Base-by-base conservation (phyloP, 2,113 vertebrate genomes). In the Entelurus aequoreus region DNA sequence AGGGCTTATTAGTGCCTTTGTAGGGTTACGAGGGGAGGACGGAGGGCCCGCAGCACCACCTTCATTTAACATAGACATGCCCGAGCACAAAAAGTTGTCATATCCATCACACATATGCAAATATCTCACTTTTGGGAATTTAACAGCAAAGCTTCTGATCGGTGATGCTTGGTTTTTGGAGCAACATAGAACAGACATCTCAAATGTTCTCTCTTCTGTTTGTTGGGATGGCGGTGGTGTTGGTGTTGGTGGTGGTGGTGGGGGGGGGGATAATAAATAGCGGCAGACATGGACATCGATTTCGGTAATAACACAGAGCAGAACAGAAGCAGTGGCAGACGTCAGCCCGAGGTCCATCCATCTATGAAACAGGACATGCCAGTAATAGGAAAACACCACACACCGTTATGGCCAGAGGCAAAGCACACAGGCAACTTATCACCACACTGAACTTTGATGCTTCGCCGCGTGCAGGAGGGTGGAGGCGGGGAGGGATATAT, bases 1-100 rank as follows among this genome's bases (percentile, higher is more conserved):
- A 86, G 87, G 86, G 72, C 92, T 98, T 95, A 98, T 98, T 98
- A 97, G 89, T 91, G 91, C 91, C 94, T 91, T 90, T 81, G 85
- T 77, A 47, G 82, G 72, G 90, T 84, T 87, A 92, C 88, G 88
- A 91, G 89, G 86, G 84, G 78, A 82, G 88, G 83, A 87, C 83
- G 71, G 76, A 76, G 80, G 89, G 82, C 76, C 78, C 49, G 11
- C 86, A 69, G 82, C 73, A 63, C 78, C 56, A 66, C 81, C 54
- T 71, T 54, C 44, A 67, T 56, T 75, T 50, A 72, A 71, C 47
- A 77, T 60, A 65, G 78, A 74, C 71, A 67, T 12, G 36, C 69
- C 59, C 77, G 71, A 78, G 68, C 68, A 64, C 69, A 66, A 36
- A 14, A 54, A 36, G 15, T 36, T 35, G 37, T 57, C 54, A 57